phyloP scores from a whole-genome alignment of 2,797 vertebrate genomes.

The Scleropages formosus region DNA sequence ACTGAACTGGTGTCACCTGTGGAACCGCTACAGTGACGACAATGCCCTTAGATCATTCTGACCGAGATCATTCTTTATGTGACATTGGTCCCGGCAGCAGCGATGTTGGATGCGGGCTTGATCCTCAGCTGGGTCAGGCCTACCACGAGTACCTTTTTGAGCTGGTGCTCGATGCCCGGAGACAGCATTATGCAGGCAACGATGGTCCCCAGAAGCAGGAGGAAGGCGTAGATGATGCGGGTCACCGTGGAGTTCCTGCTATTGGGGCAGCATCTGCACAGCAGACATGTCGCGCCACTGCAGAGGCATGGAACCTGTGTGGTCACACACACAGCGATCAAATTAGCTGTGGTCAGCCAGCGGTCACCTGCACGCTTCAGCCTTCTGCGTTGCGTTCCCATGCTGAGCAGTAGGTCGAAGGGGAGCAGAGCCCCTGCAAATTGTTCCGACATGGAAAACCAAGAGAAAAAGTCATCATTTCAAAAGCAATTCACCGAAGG shows the following conservation, averaged over 20 bases:
- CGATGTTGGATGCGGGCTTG: not conserved
- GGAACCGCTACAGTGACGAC: too few species aligned
- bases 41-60: too few species aligned
- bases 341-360: not conserved
- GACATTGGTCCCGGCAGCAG: too few species aligned
- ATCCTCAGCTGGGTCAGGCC: not conserved
- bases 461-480: too few species aligned
- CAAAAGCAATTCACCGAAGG: not conserved
- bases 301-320: conserved; percentile 82
- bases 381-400: too few species aligned
- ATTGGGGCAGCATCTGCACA: conserved; percentile 81
- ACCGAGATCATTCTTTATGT: too few species aligned
- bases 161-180: conserved; percentile 74
- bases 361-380: not conserved
- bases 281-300: conserved; percentile 76
- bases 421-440: too few species aligned
- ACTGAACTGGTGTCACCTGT: too few species aligned
- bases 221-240: conserved; percentile 80
- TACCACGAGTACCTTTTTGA: conserved; percentile 73
- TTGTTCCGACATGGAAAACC: not conserved
- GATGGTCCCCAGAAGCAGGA: conserved; percentile 79
- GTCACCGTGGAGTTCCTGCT: conserved; percentile 83
- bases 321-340: not conserved
- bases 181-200: conserved; percentile 82
- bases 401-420: too few species aligned